Base-by-base conservation (phyloP, 2,888 invertebrate genomes). In the Antitype chi region DNA sequence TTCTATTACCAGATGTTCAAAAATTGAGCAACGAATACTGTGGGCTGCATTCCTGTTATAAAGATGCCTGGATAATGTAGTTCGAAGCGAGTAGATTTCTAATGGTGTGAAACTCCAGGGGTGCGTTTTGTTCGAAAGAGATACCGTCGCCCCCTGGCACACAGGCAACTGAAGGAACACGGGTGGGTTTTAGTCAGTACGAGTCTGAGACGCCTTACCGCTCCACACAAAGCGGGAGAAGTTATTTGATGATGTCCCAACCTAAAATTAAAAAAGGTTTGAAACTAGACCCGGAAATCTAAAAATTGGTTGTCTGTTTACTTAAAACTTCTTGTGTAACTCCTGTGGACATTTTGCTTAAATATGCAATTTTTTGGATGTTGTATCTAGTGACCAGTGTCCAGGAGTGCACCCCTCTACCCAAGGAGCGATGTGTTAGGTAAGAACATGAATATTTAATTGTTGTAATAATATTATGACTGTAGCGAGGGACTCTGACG, bases 1-100 rank as follows among this genome's bases (percentile, higher is more conserved):
- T 94, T 93, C 91, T 89, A 90, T 89, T 91, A 87, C 92, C 91
- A 92, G 90, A 93, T 92, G 91, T 93, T 93, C 92, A 91, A 90
- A 90, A 90, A 87, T 88, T 90, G 90, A 89, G 89, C 94, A 94
- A 94, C 94, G 93, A 94, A 94, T 88, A 90, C 76, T 88, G 81
- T 88, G 92, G 93, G 90, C 89, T 91, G 91, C 93, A 93, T 90
- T 92, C 91, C 91, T 92, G 89, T 69, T 49, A 25, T 32, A 62
- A 55, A 60, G 57, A 62, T 53, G 62, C 53, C 63, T 73, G 25
- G 60, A 25, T 47, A 43, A 38, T 38, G 43, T 53, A 17, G 75
- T 52, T 57, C 17, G 25, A 55, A 70, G 32, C 59, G 49, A 32
- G n/a, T 55, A n/a, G 49, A 62, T 70, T 77, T 9, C 11, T 43